Conservation (phyloP, 2,797 vertebrate species). For the Tinamus major region DNA sequence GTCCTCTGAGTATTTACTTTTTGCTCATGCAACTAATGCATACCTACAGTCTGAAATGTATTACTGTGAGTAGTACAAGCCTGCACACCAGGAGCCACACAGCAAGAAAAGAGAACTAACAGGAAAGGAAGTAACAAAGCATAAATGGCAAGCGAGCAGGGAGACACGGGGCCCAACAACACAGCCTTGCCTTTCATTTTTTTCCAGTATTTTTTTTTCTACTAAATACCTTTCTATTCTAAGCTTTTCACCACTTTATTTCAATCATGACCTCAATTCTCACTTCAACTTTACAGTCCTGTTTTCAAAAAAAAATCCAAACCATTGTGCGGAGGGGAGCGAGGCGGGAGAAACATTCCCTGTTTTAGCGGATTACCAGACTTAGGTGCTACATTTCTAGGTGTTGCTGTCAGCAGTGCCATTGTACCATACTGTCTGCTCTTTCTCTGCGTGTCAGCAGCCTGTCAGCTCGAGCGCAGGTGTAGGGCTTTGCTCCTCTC, state of each 20-base stretch:
- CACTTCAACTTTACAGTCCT: constrained; percentile 38
- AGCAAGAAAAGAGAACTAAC: constrained; percentile 6
- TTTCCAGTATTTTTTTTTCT: neutral
- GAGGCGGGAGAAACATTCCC: neutral
- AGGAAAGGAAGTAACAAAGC: constrained; percentile 2
- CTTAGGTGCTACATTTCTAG: constrained; percentile 45
- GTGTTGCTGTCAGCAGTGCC: constrained; percentile 61
- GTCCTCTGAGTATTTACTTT: constrained; percentile 54
- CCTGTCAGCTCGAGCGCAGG: constrained; percentile 60
- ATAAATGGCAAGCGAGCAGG: constrained; percentile 1
- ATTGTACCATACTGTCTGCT: constrained; percentile 54
- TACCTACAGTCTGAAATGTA: constrained; percentile 31
- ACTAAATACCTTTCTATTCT: neutral
- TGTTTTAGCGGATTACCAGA: constrained; percentile 68
- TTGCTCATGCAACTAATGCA: constrained; percentile 55
- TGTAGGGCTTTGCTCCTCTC: constrained; percentile 45
- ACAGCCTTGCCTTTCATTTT: neutral
- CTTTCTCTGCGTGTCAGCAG: constrained; percentile 63
- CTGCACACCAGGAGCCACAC: constrained; percentile 17
- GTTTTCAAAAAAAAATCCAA: constrained; percentile 34
- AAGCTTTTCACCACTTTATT: constrained; percentile 62
- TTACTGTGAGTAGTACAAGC: constrained; percentile 1
- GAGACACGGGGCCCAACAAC: constrained; percentile 19
- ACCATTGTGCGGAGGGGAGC: neutral
- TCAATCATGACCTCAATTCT: constrained; percentile 49